These are phyloP conservation scores for Taenioides sp. DNA, from an alignment of 2,797 vertebrate genomes.

Conservation along the genomic window DNA sequence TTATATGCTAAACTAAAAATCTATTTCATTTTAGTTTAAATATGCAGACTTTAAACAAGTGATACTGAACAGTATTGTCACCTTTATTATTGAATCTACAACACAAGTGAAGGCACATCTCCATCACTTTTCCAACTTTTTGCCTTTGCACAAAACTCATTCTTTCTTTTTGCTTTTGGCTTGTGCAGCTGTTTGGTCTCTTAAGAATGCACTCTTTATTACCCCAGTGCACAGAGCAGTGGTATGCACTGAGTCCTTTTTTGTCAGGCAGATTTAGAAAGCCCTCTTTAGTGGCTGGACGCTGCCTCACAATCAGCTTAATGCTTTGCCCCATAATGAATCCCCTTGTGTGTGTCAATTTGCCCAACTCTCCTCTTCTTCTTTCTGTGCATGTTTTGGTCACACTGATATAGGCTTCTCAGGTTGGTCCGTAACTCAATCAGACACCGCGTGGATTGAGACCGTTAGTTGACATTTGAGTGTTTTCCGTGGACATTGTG, in stretches of 20 bases:
- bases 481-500: slow-evolving; percentile 64
- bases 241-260: slow-evolving; percentile 76
- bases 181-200: slow-evolving; percentile 52
- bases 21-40: background rate
- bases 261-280: slow-evolving; percentile 82
- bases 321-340: slow-evolving; percentile 77
- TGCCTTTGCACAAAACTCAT: slow-evolving; percentile 9
- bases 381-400: slow-evolving; percentile 38
- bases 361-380: slow-evolving; percentile 45
- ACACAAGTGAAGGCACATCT: background rate
- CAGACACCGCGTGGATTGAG: slow-evolving; percentile 41
- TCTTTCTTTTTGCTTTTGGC: slow-evolving; percentile 31
- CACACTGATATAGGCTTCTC: slow-evolving; percentile 52
- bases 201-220: slow-evolving; percentile 75
- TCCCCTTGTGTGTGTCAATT: slow-evolving; percentile 75
- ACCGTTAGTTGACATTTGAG: slow-evolving; percentile 57
- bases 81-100: background rate
- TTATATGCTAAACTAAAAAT: slow-evolving; percentile 27
- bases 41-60: background rate
- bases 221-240: slow-evolving; percentile 68
- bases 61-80: background rate
- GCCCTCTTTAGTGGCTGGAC: slow-evolving; percentile 76
- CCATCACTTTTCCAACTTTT: slow-evolving; percentile 13
- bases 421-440: slow-evolving; percentile 60
- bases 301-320: slow-evolving; percentile 79